A percentile compares a stretch with the other conserved stretches of the same genome.
phyloP scores from a whole-genome alignment of 1,140 invertebrate species.

The Drosophila pandora region DNA sequence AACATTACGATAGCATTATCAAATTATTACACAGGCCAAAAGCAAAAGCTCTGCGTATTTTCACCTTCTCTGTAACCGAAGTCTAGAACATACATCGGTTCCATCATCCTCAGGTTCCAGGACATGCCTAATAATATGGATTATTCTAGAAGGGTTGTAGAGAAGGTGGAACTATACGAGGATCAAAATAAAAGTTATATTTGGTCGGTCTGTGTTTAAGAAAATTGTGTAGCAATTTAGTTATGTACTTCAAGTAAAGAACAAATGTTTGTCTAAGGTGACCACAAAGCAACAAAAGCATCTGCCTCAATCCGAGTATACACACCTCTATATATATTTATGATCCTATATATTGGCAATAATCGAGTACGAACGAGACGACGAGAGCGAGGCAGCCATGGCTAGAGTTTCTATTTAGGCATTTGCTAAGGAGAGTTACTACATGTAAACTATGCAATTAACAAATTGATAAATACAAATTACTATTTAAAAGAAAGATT shows the following conservation, averaged over 20 bases:
- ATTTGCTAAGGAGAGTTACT: slow-evolving; percentile 42
- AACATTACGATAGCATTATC: slow-evolving; percentile 62
- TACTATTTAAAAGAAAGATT: slow-evolving; percentile 67
- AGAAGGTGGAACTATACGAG: no score
- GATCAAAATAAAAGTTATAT: no score
- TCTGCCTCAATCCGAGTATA: slow-evolving; percentile 53
- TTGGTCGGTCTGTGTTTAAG: slow-evolving; percentile 14
- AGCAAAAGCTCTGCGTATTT: neutral
- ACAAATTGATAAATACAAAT: slow-evolving; percentile 77
- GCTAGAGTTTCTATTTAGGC: slow-evolving; percentile 35
- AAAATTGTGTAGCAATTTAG: slow-evolving; percentile 69
- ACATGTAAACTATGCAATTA: slow-evolving; percentile 74
- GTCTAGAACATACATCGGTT: no score
- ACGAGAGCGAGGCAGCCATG: slow-evolving; percentile 11
- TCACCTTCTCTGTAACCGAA: no score
- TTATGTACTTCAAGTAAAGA: slow-evolving; percentile 66
- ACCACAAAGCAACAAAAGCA: slow-evolving; percentile 47
- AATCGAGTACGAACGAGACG: slow-evolving; percentile 22
- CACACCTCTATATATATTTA: slow-evolving; percentile 42
- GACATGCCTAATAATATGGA: no score
- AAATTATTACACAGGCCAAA: slow-evolving; percentile 29
- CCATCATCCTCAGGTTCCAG: no score
- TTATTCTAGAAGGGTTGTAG: no score
- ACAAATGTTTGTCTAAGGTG: slow-evolving; percentile 52
- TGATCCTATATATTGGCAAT: slow-evolving; percentile 47